Evolutionary conservation across 1,140 invertebrate genomes (phyloP).

Genomic region (Drosophila subobscura): DNA sequence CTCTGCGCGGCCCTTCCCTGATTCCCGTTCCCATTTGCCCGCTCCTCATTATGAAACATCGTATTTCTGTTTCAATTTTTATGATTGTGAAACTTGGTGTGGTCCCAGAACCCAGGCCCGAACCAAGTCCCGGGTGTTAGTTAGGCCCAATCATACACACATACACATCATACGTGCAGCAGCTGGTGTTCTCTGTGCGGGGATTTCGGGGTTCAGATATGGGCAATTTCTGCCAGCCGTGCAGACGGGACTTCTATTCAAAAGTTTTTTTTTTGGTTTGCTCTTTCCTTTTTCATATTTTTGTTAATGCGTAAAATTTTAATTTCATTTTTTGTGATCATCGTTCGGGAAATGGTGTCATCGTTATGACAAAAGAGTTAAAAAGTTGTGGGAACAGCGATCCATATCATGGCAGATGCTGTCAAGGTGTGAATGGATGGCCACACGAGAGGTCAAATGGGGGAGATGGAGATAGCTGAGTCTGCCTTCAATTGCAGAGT

Average conservation of each 20-base stretch:
- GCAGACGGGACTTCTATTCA: conserved; percentile 34
- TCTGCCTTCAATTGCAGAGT: no score
- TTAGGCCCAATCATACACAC: not conserved
- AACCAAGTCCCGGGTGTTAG: conserved; percentile 25
- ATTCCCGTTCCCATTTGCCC: not conserved
- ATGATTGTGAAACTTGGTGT: conserved; percentile 38
- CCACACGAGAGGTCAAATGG: no score
- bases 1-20: not conserved
- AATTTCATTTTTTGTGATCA: conserved; percentile 72
- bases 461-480: no score
- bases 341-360: conserved; percentile 69
- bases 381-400: conserved; percentile 71
- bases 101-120: conserved; percentile 6
- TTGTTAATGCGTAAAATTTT: conserved; percentile 81
- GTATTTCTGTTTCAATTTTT: conserved; percentile 76
- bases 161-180: conserved; percentile 46
- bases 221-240: conserved; percentile 66
- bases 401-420: conserved; percentile 47
- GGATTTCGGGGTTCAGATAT: conserved; percentile 58
- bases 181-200: conserved; percentile 66
- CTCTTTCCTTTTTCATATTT: not conserved
- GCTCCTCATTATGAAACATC: conserved; percentile 66
- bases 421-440: conserved; percentile 58
- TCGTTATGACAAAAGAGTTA: conserved; percentile 76
- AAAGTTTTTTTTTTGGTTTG: conserved; percentile 35